Percentiles rank a stretch among this genome's conserved stretches.
These are phyloP conservation scores for Gnathonemus echidnorhynchus DNA, from an alignment of 2,113 vertebrate genomes.

Conservation along the genomic window DNA sequence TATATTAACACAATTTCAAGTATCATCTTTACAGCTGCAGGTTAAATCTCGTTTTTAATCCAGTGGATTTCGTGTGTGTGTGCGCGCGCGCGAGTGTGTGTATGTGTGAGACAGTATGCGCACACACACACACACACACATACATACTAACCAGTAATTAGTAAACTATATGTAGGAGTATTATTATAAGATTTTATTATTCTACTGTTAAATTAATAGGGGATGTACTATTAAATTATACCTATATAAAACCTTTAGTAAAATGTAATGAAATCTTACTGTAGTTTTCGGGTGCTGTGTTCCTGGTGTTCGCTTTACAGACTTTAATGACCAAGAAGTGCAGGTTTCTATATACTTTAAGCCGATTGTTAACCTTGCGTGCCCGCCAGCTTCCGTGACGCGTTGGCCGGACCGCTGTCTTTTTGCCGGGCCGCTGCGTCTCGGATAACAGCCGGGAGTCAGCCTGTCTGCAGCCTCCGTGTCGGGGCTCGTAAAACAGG, in stretches of 20 bases:
- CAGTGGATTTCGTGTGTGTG: background rate
- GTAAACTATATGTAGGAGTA: background rate
- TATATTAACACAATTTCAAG: background rate
- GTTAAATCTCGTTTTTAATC: background rate
- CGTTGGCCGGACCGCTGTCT: background rate
- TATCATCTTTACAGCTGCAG: constrained; percentile 12
- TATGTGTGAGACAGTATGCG: too few relatives aligned
- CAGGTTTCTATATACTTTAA: background rate
- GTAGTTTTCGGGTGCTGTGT: background rate
- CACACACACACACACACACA: background rate
- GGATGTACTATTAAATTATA: background rate
- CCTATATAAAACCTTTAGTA: background rate
- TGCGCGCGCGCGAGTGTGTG: background rate
- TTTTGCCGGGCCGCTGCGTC: background rate
- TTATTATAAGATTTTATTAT: background rate
- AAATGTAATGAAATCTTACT: background rate
- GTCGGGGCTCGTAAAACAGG: background rate
- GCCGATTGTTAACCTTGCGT: too few relatives aligned
- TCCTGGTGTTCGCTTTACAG: background rate
- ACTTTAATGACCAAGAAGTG: background rate
- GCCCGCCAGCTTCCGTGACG: background rate
- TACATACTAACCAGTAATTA: background rate
- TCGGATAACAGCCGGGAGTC: constrained; percentile 10
- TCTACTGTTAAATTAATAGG: background rate
- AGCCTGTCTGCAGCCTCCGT: constrained; percentile 7